Evolutionary conservation across 2,888 invertebrate species (phyloP), one percentile per base, ranked within the genome.

Genomic region (Drosophila antonietae): DNA sequence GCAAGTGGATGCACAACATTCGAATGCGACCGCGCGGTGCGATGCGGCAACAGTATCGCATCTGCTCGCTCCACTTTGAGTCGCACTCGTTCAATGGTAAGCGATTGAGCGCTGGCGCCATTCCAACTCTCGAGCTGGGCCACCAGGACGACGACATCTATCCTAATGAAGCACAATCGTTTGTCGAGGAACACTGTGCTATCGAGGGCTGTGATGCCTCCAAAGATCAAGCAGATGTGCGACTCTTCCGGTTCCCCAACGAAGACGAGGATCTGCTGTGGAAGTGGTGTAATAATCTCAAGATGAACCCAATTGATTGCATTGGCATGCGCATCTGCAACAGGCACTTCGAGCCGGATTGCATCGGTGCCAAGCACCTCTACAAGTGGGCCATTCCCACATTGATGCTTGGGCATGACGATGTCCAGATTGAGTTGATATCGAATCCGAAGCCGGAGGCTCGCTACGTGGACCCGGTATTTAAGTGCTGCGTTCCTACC

Each of bases 271-370:
- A 91, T 62, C 64, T 90, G 58, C 68, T 91, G 7, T 90, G 87
- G 85, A 91, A 91, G 55, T 91, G 91, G 91, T 91, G 91, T 60
- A 87, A 91, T 43, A 91, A 91, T 74, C 80, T 91, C 0, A 91
- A 91, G 68, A 89, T 91, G 83, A 90, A 90, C 69, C 80, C 91
- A 0, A 80, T 84, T 4, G 91, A 91, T 46, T 91, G 91, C 55
- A 69, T 77, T 1, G 91, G 90, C 1, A 87, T 91, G 7, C 91
- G 91, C n/a, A 91, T 91, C 46, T 91, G 91, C 56, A 90, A 86
- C 68, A 86, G 83, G n/a, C 91, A 91, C 41, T 91, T 91, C 44
- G 91, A 91, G 35, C 20, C 47, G 0, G 90, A 90, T 18, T 91
- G 91, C 62, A 75, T 91, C 8, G 91, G 91, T 0, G 82, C 91